Base-by-base conservation (phyloP, 2,113 vertebrate species). In the Dicaeum eximium region DNA sequence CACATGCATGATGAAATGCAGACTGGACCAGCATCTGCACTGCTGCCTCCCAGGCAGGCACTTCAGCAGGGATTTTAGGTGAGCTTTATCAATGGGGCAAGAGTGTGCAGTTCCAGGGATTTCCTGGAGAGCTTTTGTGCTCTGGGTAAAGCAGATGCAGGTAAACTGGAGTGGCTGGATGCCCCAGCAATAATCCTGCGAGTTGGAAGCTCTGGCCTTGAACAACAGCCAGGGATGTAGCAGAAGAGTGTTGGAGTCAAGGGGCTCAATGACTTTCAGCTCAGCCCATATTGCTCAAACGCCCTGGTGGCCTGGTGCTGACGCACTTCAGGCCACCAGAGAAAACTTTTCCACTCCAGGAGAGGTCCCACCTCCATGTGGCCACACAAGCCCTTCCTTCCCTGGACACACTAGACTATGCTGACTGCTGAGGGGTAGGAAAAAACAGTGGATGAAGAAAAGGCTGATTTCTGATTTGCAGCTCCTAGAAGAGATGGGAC, bases 1-100 rank as follows among this genome's bases (percentile, higher is more conserved):
- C 2, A 1, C 30, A 20, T n/a, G 20, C 13, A 45, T 0, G 0
- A 27, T 7, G 22, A 50, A 45, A 61, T 38, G 40, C 40, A 80
- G 40, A 35, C 40, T 50, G 66, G 23, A 20, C 48, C 27, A 33
- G 37, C 15, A 65, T 11, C 22, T 72, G 28, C 86, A 78, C 31
- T 81, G 56, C 30, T 81, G 47, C 30, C 25, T 73, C 53, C 16
- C 58, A 42, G 21, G 37, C 1, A 4, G 38, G 37, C 16, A 11
- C 33, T 24, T 40, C 3, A 2, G 13, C 77, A 75, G 25, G 58
- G 53, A 40, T 28, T 78, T 71, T 9, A 38, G 45, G 51, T 1
- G 13, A 90, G 11, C 40, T 69, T 69, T 42, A 27, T 38, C 33
- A 13, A 4, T 3, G 33, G 25, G 33, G 30, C 0, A 1, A 73